These are phyloP conservation scores for Monodelphis domestica DNA, from an alignment of 2,797 vertebrate genomes.

Conservation along the genomic window DNA sequence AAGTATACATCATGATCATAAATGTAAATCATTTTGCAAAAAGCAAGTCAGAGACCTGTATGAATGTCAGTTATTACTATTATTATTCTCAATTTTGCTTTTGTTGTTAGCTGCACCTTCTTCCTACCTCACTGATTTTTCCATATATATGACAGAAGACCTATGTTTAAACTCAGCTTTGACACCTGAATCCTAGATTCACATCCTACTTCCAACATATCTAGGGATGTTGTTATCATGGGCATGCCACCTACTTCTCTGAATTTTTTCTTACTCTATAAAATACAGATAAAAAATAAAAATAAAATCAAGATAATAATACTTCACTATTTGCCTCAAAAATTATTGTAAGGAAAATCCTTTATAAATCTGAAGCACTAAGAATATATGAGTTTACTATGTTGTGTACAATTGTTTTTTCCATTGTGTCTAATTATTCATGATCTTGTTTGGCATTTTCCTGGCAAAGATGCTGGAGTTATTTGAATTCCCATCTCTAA, in stretches of 20 bases:
- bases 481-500: background rate
- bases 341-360: background rate
- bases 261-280: background rate
- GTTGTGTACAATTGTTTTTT: background rate
- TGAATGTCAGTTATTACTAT: background rate
- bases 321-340: background rate
- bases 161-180: background rate
- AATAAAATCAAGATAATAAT: background rate
- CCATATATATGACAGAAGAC: background rate
- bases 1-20: background rate
- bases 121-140: background rate
- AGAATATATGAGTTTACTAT: background rate
- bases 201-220: background rate
- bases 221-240: background rate
- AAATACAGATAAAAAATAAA: too few species aligned
- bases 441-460: background rate
- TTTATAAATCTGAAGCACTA: background rate
- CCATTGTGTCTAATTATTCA: background rate
- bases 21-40: background rate
- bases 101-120: background rate
- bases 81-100: background rate
- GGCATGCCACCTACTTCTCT: background rate
- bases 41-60: background rate
- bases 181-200: background rate
- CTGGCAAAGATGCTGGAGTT: background rate